phyloP scores from a whole-genome alignment of 2,113 vertebrate genomes.

The Mesitornis unicolor region DNA sequence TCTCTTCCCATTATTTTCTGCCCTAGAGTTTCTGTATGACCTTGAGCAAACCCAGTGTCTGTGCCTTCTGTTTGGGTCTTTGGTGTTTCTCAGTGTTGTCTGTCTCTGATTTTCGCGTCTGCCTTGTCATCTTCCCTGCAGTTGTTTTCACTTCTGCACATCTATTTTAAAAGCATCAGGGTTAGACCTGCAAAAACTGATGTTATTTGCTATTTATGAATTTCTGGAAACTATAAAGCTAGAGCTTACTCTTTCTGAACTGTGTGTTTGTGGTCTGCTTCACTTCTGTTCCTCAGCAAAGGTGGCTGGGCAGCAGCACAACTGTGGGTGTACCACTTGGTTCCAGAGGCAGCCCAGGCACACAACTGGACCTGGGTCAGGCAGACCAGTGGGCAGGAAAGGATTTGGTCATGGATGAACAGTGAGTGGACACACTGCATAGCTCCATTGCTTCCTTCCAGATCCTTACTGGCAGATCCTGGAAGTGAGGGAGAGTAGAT shows the following conservation, averaged over 20 bases:
- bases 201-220: neutral
- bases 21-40: neutral
- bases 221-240: neutral
- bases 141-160: neutral
- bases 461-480: neutral
- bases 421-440: fast-evolving
- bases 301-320: neutral
- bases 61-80: neutral
- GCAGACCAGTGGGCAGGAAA: neutral
- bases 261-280: neutral
- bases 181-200: neutral
- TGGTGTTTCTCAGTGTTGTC: neutral
- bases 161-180: neutral
- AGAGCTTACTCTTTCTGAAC: neutral
- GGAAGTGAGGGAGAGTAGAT: too few species aligned
- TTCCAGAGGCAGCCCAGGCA: neutral
- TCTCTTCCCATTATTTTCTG: neutral
- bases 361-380: fast-evolving
- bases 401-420: neutral
- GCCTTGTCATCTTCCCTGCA: neutral
- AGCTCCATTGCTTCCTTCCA: neutral
- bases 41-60: neutral
- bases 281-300: fast-evolving
- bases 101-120: neutral
- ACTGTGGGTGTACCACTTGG: fast-evolving